phyloP scores from a whole-genome alignment of 2,888 invertebrate genomes.

The Pteria penguin region DNA sequence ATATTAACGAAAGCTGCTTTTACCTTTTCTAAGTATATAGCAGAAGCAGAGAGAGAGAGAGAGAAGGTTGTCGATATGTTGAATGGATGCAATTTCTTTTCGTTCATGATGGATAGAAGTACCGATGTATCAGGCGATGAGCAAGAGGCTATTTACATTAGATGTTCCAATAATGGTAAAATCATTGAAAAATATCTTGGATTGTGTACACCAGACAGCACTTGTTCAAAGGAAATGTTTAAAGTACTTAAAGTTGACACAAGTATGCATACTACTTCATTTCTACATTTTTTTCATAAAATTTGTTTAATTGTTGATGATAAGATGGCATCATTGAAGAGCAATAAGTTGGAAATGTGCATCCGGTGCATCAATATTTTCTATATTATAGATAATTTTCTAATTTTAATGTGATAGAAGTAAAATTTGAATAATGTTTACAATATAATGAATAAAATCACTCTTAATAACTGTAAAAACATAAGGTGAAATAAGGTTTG shows the following conservation, averaged over 20 bases:
- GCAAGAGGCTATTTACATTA: not conserved
- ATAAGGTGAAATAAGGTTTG: not conserved
- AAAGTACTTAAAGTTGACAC: not conserved
- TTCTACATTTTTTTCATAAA: too few relatives aligned
- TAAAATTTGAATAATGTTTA: not conserved
- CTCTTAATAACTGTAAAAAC: not conserved
- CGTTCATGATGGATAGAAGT: constrained; percentile 9
- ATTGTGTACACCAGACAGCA: constrained; percentile 38
- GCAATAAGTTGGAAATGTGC: too few relatives aligned
- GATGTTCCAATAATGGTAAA: constrained; percentile 2
- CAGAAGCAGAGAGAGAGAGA: not conserved
- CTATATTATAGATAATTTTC: too few relatives aligned
- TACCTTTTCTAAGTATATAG: not conserved
- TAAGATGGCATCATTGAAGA: too few relatives aligned
- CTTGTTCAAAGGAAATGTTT: constrained; percentile 24
- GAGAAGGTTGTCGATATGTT: not conserved
- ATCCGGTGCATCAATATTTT: too few relatives aligned
- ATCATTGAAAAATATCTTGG: constrained; percentile 35
- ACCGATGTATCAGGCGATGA: constrained; percentile 12
- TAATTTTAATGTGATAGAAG: too few relatives aligned
- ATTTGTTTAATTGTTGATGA: too few relatives aligned
- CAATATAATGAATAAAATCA: not conserved
- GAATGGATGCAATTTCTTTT: not conserved
- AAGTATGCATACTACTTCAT: not conserved
- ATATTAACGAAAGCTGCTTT: not conserved